Percentiles rank a stretch among this genome's conserved stretches.
Evolutionary conservation across 2,888 invertebrate genomes (phyloP).

Genomic region (Phyllotreta cruciferae): DNA sequence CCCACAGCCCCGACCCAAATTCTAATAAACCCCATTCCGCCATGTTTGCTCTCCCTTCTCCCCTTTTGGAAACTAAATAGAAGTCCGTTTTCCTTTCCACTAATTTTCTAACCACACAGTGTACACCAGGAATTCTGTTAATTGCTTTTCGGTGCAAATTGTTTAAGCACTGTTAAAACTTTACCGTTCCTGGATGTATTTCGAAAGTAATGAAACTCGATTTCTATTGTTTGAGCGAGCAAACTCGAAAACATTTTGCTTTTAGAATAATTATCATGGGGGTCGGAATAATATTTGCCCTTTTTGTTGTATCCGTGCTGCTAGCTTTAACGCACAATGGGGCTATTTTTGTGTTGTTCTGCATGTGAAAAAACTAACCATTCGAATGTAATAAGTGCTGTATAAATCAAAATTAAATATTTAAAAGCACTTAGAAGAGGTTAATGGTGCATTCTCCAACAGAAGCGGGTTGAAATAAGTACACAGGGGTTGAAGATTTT

Average conservation of each 20-base stretch:
- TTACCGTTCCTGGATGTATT: conserved; percentile 33
- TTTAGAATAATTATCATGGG: conserved; percentile 28
- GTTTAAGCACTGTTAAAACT: conserved; percentile 45
- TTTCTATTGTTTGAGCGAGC: conserved; percentile 26
- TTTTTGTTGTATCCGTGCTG: conserved; percentile 16
- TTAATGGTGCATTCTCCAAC: too few species aligned
- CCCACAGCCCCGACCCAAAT: conserved; percentile 49
- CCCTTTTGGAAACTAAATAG: conserved; percentile 42
- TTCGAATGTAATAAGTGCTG: too few species aligned
- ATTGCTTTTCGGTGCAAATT: conserved; percentile 55
- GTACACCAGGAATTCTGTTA: conserved; percentile 52
- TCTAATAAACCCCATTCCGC: conserved; percentile 53
- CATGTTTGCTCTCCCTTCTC: conserved; percentile 50
- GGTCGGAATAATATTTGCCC: conserved; percentile 20
- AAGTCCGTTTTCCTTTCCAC: conserved; percentile 52
- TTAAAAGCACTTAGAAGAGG: too few species aligned
- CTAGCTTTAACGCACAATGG: too few species aligned
- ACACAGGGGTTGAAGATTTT: too few species aligned
- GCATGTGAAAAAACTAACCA: too few species aligned
- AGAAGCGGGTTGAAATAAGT: too few species aligned
- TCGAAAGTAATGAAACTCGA: conserved; percentile 30
- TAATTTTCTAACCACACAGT: conserved; percentile 55
- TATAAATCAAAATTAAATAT: too few species aligned
- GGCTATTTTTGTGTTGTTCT: too few species aligned
- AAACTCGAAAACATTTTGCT: conserved; percentile 26